Conservation (phyloP, 2,113 vertebrate genomes). For the Psittacula cyanocephala region DNA sequence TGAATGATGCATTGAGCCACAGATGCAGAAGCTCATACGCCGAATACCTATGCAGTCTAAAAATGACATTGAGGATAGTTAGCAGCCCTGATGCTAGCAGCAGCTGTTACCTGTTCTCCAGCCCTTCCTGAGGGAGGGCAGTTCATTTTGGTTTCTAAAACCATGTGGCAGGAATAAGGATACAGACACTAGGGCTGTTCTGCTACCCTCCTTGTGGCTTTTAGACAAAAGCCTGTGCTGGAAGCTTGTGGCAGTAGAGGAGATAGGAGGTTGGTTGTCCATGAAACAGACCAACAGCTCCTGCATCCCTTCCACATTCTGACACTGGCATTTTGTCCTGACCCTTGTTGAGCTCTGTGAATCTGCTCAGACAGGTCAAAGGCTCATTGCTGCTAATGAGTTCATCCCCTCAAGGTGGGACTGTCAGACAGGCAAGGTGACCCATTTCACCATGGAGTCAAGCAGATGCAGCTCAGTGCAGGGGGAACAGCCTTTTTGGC, state of each 20-base stretch:
- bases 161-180: rapidly evolving
- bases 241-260: background rate
- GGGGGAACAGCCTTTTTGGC: background rate
- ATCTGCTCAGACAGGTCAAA: background rate
- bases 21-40: background rate
- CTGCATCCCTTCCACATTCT: background rate
- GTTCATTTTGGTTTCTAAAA: background rate
- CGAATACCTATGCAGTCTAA: background rate
- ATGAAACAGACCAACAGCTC: background rate
- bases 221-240: background rate
- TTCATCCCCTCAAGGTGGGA: background rate
- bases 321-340: background rate
- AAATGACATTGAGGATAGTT: background rate
- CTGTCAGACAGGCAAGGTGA: background rate
- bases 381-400: background rate
- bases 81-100: background rate
- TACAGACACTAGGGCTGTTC: background rate
- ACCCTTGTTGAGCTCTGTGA: rapidly evolving
- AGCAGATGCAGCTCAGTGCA: background rate
- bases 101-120: background rate
- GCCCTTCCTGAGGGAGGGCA: background rate
- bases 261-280: background rate
- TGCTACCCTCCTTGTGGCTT: background rate
- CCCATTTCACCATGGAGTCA: background rate
- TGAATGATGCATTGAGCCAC: background rate